Evolutionary conservation across 2,888 invertebrate species (phyloP).

Genomic region (Phlogophora meticulosa): DNA sequence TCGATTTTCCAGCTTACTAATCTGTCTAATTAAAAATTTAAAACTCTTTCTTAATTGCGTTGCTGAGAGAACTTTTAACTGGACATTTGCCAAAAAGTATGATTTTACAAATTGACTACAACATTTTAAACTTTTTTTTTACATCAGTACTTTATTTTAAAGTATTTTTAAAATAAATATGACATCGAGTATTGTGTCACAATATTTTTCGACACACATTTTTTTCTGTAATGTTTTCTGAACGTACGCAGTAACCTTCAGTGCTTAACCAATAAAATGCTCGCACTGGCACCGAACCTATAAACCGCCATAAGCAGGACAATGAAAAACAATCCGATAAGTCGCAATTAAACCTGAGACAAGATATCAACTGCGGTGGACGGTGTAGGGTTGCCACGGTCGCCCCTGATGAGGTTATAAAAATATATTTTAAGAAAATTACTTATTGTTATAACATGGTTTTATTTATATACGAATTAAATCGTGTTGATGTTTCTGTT

Average conservation of each 20-base stretch:
- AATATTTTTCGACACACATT: not conserved
- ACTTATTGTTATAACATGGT: not conserved
- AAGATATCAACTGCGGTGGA: constrained; percentile 67
- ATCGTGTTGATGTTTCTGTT: too few relatives aligned
- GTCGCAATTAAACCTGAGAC: constrained; percentile 72
- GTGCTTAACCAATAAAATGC: constrained; percentile 54
- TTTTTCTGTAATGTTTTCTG: not conserved
- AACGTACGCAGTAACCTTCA: constrained; percentile 27
- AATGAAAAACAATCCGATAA: constrained; percentile 76
- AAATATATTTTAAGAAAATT: not conserved
- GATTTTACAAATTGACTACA: constrained; percentile 13
- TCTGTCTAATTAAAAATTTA: constrained; percentile 32
- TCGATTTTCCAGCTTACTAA: constrained; percentile 44
- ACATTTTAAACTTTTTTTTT: constrained; percentile 2
- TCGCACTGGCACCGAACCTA: constrained; percentile 45
- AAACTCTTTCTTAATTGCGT: constrained; percentile 22
- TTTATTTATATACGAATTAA: too few relatives aligned
- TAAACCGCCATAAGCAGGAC: constrained; percentile 66
- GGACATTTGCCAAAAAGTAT: constrained; percentile 41
- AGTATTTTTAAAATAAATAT: constrained; percentile 2
- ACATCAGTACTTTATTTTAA: not conserved
- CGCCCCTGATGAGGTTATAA: constrained; percentile 27
- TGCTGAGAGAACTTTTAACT: constrained; percentile 23
- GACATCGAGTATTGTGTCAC: not conserved
- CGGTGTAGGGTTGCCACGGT: constrained; percentile 69